phyloP scores from a whole-genome alignment of 23 tunicate genomes.

The Halocynthia aurantium region DNA sequence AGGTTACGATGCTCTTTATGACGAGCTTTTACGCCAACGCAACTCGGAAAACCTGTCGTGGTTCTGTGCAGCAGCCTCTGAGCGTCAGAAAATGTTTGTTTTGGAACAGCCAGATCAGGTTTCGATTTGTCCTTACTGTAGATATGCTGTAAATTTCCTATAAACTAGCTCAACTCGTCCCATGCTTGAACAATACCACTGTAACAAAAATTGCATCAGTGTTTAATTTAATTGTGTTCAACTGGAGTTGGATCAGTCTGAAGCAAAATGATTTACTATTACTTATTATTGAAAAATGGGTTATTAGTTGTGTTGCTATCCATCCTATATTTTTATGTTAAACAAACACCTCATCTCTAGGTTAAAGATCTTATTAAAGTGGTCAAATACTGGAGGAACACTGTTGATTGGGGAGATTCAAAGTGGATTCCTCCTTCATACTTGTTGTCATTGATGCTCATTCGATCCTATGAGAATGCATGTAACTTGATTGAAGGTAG shows the following conservation, averaged over 20 bases:
- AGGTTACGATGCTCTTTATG: slow-evolving; percentile 81
- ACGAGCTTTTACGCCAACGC: slow-evolving; percentile 74
- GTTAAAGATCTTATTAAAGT: slow-evolving; percentile 78
- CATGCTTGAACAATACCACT: too few relatives aligned
- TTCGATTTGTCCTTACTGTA: too few relatives aligned
- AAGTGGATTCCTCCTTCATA: slow-evolving; percentile 85
- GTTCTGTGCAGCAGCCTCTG: slow-evolving; percentile 87
- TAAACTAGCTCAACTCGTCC: too few relatives aligned
- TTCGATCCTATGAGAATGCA: slow-evolving; percentile 83
- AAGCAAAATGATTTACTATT: too few relatives aligned
- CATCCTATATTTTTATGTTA: background rate
- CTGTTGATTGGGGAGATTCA: slow-evolving; percentile 68
- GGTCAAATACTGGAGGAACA: slow-evolving; percentile 73
- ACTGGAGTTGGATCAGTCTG: too few relatives aligned
- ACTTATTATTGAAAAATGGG: too few relatives aligned
- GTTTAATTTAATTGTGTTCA: too few relatives aligned
- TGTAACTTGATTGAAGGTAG: slow-evolving; percentile 70
- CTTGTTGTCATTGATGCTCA: slow-evolving; percentile 48
- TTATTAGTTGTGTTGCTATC: too few relatives aligned
- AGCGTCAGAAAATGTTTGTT: slow-evolving; percentile 57
- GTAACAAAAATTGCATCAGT: too few relatives aligned
- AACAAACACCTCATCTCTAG: slow-evolving; percentile 6
- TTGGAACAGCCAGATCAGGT: slow-evolving; percentile 81
- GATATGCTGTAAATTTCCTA: too few relatives aligned
- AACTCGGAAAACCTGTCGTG: slow-evolving; percentile 77